Conservation (phyloP, 2,113 vertebrate species). For the Odocoileus virginianus region DNA sequence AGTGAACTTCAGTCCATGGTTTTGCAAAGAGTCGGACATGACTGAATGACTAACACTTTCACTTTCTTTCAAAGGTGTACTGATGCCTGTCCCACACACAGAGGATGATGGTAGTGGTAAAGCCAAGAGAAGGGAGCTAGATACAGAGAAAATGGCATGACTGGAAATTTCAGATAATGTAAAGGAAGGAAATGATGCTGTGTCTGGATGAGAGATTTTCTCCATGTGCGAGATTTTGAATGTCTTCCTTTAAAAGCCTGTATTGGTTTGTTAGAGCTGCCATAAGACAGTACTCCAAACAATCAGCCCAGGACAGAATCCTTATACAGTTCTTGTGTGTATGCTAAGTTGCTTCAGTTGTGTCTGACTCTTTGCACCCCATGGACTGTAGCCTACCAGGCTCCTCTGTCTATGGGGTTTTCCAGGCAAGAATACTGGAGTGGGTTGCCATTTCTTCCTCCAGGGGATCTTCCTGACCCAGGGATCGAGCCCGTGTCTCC, state of each 20-base stretch:
- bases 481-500: neutral
- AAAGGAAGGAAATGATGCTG: neutral
- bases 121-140: neutral
- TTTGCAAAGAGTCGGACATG: neutral
- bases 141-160: neutral
- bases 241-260: neutral
- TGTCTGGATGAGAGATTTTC: conserved; percentile 13
- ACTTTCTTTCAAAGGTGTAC: neutral
- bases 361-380: neutral
- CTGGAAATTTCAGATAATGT: neutral
- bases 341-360: neutral
- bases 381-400: neutral
- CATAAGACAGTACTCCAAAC: neutral
- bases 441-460: neutral
- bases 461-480: neutral
- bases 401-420: neutral
- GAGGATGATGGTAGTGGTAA: neutral
- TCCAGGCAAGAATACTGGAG: neutral
- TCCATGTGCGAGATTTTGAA: neutral
- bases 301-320: neutral
- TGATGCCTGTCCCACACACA: neutral
- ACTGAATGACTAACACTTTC: neutral
- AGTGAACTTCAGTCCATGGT: neutral
- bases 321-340: neutral
- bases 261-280: neutral